Conservation (phyloP, 2,797 vertebrate species). For the Argya squamiceps region DNA sequence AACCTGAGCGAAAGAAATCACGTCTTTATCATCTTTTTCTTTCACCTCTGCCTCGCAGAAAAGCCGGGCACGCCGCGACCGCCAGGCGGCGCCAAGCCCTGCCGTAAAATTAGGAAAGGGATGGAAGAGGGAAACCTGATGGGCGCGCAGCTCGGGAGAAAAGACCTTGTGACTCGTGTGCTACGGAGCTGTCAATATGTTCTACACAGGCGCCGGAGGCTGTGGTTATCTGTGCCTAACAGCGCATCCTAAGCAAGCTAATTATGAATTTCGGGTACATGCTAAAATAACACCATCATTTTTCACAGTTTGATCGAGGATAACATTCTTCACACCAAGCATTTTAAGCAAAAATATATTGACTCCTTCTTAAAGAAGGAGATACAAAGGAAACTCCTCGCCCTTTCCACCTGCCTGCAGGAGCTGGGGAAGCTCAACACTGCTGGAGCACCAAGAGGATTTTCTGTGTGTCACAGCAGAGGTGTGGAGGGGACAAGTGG, state of each 20-base stretch:
- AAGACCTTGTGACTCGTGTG: accelerated
- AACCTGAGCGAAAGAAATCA: accelerated
- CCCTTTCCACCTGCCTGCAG: neutral
- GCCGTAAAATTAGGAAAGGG: accelerated
- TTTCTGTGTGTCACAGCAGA: neutral
- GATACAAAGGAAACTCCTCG: neutral
- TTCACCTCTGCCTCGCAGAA: accelerated
- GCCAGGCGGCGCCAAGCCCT: neutral
- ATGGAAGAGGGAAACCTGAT: accelerated
- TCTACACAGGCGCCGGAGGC: neutral
- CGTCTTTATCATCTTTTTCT: neutral
- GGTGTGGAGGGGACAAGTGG: accelerated
- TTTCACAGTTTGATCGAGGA: neutral
- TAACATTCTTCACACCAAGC: neutral
- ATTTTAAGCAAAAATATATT: neutral
- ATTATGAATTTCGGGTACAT: neutral
- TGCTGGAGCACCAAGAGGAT: neutral
- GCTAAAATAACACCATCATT: neutral
- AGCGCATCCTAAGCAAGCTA: neutral
- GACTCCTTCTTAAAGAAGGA: neutral
- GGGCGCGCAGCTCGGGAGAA: accelerated
- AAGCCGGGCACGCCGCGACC: accelerated
- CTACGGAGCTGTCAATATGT: accelerated
- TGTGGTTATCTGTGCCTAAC: neutral
- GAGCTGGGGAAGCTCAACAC: accelerated